phyloP scores from a whole-genome alignment of 1,140 invertebrate genomes.

The Aphelinus atriplicis region DNA sequence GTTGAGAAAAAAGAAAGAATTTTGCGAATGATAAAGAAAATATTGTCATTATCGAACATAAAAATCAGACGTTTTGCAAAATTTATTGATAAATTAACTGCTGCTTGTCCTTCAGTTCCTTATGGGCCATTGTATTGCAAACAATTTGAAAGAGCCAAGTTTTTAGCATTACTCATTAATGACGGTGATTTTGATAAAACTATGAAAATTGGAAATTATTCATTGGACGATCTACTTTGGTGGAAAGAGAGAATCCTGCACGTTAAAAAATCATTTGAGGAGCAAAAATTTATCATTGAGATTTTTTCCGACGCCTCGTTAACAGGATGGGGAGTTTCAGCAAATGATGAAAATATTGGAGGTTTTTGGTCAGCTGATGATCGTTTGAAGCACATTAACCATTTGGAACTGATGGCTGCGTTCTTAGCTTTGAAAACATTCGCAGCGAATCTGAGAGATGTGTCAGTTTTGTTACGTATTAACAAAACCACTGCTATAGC shows the following conservation, averaged over 20 bases:
- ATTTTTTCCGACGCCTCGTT: conserved; percentile 46
- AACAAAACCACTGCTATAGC: conserved; percentile 37
- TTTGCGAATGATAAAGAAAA: background rate
- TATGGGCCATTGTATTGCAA: conserved; percentile 5
- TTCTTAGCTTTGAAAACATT: conserved; percentile 18
- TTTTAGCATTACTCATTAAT: conserved; percentile 9
- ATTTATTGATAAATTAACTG: conserved; percentile 1
- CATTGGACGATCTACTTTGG: conserved; percentile 10
- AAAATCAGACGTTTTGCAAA: conserved; percentile 24
- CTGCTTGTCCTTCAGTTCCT: background rate
- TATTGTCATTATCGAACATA: background rate
- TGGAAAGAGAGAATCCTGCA: conserved; percentile 8
- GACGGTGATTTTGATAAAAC: background rate
- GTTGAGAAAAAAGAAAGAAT: conserved; percentile 3
- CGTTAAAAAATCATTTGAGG: background rate
- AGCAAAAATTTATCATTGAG: conserved; percentile 30
- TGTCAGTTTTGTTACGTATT: background rate
- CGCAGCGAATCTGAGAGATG: background rate
- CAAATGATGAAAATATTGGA: conserved; percentile 30
- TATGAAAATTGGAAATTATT: background rate
- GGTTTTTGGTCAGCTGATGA: conserved; percentile 45
- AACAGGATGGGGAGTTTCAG: conserved; percentile 44
- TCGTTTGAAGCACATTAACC: conserved; percentile 51
- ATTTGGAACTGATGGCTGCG: conserved; percentile 50
- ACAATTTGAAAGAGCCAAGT: conserved; percentile 18